Evolutionary conservation across 2,797 vertebrate species (phyloP).

Genomic region (Coregonus suidteri): DNA sequence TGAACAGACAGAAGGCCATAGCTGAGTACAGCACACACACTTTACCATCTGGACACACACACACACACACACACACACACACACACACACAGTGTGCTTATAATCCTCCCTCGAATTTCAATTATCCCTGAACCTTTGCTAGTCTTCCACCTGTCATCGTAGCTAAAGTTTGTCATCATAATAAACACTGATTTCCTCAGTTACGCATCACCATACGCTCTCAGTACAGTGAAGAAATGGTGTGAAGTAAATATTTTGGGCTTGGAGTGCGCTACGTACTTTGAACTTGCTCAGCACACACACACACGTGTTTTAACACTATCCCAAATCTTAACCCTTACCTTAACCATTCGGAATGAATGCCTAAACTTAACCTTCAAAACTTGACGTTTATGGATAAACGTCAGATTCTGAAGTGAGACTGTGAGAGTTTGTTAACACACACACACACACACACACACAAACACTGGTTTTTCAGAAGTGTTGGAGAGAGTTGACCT

Average conservation of each 20-base stretch:
- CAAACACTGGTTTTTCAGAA: slow-evolving; percentile 47
- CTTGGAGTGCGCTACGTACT: background rate
- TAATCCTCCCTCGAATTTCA: background rate
- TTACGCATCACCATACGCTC: background rate
- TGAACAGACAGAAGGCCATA: slow-evolving; percentile 67
- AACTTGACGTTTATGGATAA: too few species aligned
- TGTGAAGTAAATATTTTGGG: background rate
- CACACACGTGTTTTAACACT: background rate
- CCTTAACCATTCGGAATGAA: too few species aligned
- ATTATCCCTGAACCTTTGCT: background rate
- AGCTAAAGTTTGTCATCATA: background rate
- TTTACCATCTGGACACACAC: slow-evolving; percentile 65
- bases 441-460: slow-evolving; percentile 6
- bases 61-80: background rate
- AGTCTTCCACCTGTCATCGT: background rate
- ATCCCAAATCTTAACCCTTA: too few species aligned
- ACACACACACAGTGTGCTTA: background rate
- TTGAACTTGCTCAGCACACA: background rate
- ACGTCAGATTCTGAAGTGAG: too few species aligned
- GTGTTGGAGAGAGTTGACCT: slow-evolving; percentile 68
- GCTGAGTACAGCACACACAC: slow-evolving; percentile 57
- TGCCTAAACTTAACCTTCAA: too few species aligned
- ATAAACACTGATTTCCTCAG: background rate
- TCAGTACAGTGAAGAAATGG: background rate
- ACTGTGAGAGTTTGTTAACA: background rate